Evolutionary conservation across 2,113 vertebrate species (phyloP), one percentile per base, ranked within the genome.

Genomic region (Ictalurus punctatus): DNA sequence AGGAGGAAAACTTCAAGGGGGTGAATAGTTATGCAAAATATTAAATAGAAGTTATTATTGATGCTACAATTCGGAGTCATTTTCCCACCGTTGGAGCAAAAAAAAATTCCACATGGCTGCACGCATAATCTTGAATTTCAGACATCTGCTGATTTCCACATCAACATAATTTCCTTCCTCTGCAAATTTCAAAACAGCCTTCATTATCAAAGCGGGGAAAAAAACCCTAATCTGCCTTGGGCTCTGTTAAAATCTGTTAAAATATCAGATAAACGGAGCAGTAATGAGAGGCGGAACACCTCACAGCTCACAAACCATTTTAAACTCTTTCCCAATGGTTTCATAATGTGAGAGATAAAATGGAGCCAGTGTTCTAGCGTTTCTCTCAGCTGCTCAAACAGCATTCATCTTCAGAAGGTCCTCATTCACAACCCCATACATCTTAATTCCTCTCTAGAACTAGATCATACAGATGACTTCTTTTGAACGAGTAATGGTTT

Each of bases 71-170:
- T 80, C 5, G n/a, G 27, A 80, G 44, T 30, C 13, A 54, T 52
- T 78, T 78, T 78, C 74, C 4, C 74, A 52, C 40, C 25, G 14
- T 13, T 52, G 23, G 44, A 78, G 23, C 21, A 52, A 6, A 76
- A 37, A 37, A 25, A 48, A 52, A 25, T 76, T 76, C 37, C 73
- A 76, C 73, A 44, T 76, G 73, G 34, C 73, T 40, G 73, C 37
- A 9, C 9, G 19, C 23, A 48, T 78, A 23, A n/a, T 80, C 48
- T 21, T 52, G 78, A 80, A n/a, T 17, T 54, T 54, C 40, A 78
- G 40, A 78, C 74, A 78, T 78, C 74, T 78, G 74, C 74, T 78
- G 74, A 78, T 78, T 78, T 78, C 25, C 74, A 78, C 44, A 78
- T 78, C 44, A 78, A 52, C 74, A 52, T 78, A 21, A 78, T 78